Percentiles rank a stretch among this genome's conserved stretches.
phyloP scores from a whole-genome alignment of 2,888 invertebrate species.

The Microplitis manilae region DNA sequence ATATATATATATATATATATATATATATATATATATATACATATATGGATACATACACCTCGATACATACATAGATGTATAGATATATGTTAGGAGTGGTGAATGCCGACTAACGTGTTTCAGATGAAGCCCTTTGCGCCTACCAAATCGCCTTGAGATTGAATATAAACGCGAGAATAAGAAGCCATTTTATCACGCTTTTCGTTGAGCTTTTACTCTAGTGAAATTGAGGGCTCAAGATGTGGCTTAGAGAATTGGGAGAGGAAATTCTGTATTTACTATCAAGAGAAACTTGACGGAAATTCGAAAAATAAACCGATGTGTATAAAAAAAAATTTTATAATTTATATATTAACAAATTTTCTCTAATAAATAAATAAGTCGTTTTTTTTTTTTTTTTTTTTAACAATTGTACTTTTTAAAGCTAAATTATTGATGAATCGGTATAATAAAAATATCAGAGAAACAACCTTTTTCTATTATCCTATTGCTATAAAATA shows the following conservation, averaged over 20 bases:
- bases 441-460: background rate
- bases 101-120: conserved; percentile 65
- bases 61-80: conserved; percentile 34
- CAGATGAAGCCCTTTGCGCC: conserved; percentile 60
- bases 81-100: conserved; percentile 33
- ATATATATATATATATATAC: conserved; percentile 33
- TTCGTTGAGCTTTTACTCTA: conserved; percentile 65
- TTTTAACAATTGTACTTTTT: background rate
- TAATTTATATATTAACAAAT: background rate
- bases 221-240: conserved; percentile 70
- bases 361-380: conserved; percentile 21
- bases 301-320: background rate
- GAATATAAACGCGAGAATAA: conserved; percentile 72
- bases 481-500: background rate
- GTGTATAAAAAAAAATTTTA: background rate
- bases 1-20: too few relatives aligned
- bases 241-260: conserved; percentile 62
- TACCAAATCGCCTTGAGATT: conserved; percentile 58
- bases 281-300: background rate
- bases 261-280: conserved; percentile 40
- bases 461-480: background rate
- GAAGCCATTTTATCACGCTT: conserved; percentile 70
- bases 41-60: conserved; percentile 45
- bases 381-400: conserved; percentile 5
- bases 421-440: too few relatives aligned